Conservation (phyloP, 2,888 invertebrate genomes). For the Ormyrus pomaceus region DNA sequence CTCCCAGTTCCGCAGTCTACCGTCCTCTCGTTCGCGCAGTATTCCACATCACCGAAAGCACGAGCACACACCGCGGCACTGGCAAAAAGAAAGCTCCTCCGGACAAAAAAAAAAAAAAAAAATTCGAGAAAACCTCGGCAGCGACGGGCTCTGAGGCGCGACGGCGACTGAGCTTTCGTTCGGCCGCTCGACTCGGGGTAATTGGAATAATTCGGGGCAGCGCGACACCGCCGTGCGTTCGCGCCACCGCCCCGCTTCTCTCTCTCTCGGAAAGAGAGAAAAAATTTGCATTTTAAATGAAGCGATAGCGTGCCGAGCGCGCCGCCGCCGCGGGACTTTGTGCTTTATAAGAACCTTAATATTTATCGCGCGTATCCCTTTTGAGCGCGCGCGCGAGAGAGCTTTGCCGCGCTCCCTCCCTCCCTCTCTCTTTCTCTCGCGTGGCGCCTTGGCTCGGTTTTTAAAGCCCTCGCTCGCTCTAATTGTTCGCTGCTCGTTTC, state of each 20-base stretch:
- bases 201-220: conserved; percentile 75
- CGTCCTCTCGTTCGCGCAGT: too few species aligned
- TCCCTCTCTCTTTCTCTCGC: background rate
- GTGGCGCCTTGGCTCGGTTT: conserved; percentile 10
- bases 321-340: conserved; percentile 65
- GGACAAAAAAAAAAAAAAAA: too few species aligned
- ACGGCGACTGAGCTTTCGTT: conserved; percentile 25
- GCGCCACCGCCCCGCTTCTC: conserved; percentile 66
- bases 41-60: background rate
- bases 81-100: background rate
- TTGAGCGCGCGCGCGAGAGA: conserved; percentile 46
- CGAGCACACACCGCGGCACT: background rate
- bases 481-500: conserved; percentile 21
- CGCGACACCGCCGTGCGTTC: conserved; percentile 63
- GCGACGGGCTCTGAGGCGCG: background rate
- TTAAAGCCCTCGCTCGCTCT: conserved; percentile 17
- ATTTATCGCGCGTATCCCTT: conserved; percentile 68
- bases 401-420: conserved; percentile 44
- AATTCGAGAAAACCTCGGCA: too few species aligned
- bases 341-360: conserved; percentile 73
- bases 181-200: conserved; percentile 57
- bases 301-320: conserved; percentile 73
- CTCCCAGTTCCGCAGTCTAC: too few species aligned
- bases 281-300: conserved; percentile 76
- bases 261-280: conserved; percentile 42